Base-by-base conservation (phyloP, 1,140 invertebrate genomes). In the Condylostylus longicornis region DNA sequence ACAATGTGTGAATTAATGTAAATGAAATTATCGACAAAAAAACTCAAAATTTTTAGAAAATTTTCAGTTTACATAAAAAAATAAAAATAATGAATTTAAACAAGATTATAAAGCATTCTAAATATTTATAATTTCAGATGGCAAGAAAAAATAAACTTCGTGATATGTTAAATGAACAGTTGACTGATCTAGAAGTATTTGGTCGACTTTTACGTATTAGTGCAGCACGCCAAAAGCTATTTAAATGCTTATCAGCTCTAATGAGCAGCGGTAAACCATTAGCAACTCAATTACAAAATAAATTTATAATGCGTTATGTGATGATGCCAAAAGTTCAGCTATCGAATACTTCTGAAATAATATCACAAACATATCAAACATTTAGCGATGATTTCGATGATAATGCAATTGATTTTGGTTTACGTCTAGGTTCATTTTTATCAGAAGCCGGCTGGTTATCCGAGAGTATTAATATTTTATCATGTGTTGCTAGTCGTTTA, bases 361-460 rank as follows among this genome's bases (percentile, higher is more conserved):
- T 37, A 42, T 22, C 29, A 3, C 19, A 28, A 17, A 2, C 32
- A 28, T 9, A 25, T 29, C 4, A 32, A 42, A 31, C 17, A 13
- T 32, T 32, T 32, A 15, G 14, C 19, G 25, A 37, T 3, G 41
- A 49, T 8, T 43, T 48, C 31, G 21, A 13, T 2, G 10, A 35
- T 4, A 43, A 45, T 31, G 41, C 61, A 13, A 70, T 75, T 37
- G 66, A 71, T 46, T 45, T 71, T 22, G 74, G 74, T 22, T 46
- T 77, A 25, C 58, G 64, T 48, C 43, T 77, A 45, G 79, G 83
- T 43, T 71, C 74, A 36, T 90, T 91, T 64, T 68, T 89, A 1
- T 79, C 75, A 49, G 86, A 90, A 49, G 78, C 78, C n/a, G 83
- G 83, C 1, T 87, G 82, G 79, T 83, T 79, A 61, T 54, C 57